Evolutionary conservation across 2,888 invertebrate species (phyloP).

Genomic region (Amphipoea oculea): DNA sequence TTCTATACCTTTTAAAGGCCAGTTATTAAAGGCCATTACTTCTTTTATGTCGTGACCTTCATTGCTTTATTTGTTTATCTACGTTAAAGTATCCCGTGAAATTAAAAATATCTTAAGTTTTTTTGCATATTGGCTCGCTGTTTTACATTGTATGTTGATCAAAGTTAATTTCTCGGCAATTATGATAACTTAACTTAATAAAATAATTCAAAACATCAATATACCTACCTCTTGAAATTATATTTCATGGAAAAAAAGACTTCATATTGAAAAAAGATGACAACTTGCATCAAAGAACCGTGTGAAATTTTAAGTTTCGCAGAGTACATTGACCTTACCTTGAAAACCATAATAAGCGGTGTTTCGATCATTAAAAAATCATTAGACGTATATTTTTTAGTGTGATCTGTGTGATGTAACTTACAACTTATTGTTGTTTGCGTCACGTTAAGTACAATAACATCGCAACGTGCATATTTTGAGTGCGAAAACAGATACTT

Average conservation of each 20-base stretch:
- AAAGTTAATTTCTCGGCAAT: not conserved
- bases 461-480: not conserved
- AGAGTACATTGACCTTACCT: not conserved
- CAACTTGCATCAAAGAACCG: not conserved
- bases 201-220: not conserved
- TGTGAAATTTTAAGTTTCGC: not conserved
- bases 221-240: not conserved
- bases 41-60: not conserved
- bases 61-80: not conserved
- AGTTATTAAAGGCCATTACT: no score
- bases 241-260: not conserved
- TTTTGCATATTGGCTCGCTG: not conserved
- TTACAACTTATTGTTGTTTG: not conserved
- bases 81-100: not conserved
- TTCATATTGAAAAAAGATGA: not conserved
- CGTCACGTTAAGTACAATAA: not conserved
- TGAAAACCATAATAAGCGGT: not conserved
- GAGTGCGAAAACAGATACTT: conserved; percentile 7
- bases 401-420: not conserved
- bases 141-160: not conserved
- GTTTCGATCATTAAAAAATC: not conserved
- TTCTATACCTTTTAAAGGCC: not conserved
- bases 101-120: not conserved
- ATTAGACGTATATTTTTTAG: not conserved
- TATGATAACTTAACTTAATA: not conserved